These are phyloP conservation scores for Manis crassicaudata DNA, from an alignment of 2,797 vertebrate species.

Conservation along the genomic window DNA sequence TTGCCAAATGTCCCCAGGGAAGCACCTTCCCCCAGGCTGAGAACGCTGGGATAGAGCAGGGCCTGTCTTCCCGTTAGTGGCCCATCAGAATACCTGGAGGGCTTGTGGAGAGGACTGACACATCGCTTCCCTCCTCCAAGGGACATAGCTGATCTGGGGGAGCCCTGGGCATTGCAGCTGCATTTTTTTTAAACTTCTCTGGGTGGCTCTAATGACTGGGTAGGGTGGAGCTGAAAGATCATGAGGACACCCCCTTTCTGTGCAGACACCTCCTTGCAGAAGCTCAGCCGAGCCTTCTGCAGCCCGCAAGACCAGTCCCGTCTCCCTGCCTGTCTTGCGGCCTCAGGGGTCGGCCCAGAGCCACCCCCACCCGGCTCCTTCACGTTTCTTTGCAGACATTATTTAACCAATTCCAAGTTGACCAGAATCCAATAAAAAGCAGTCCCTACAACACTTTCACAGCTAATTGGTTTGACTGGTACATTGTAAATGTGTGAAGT, in stretches of 20 bases:
- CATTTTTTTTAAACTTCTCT: accelerated
- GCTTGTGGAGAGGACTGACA: not conserved
- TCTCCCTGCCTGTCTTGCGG: accelerated
- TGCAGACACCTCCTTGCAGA: not conserved
- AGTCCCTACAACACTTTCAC: conserved; percentile 76
- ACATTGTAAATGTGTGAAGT: conserved; percentile 79
- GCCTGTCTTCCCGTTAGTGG: not conserved
- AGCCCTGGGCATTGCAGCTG: accelerated
- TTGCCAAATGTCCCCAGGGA: not conserved
- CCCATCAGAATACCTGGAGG: accelerated
- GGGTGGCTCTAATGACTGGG: accelerated
- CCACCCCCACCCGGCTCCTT: not conserved
- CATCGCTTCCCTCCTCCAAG: not conserved
- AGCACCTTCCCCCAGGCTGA: accelerated
- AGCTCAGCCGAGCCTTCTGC: accelerated
- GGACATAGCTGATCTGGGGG: accelerated
- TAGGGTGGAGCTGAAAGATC: accelerated
- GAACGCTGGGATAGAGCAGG: not conserved
- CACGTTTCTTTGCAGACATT: not conserved
- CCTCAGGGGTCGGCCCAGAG: not conserved
- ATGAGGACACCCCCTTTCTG: accelerated
- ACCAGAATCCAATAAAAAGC: conserved; percentile 80
- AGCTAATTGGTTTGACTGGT: conserved; percentile 83
- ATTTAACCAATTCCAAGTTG: conserved; percentile 60
- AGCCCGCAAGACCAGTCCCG: accelerated